Evolutionary conservation across 2,888 invertebrate genomes (phyloP).

Genomic region (Anorthoa munda): DNA sequence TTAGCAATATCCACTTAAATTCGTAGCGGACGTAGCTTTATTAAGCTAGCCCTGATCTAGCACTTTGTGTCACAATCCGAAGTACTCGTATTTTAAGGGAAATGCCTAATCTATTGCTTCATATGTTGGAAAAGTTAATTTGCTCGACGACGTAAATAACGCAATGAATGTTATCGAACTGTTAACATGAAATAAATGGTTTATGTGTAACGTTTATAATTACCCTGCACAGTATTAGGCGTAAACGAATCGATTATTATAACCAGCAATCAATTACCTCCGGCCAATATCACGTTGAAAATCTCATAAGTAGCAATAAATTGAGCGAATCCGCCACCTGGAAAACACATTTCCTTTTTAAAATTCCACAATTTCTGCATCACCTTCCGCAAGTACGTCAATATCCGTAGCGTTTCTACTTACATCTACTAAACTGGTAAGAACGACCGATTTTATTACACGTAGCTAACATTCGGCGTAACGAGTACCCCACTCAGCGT

Average conservation of each 20-base stretch:
- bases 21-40: neutral
- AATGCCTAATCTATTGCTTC: neutral
- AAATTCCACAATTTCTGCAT: slow-evolving; percentile 39
- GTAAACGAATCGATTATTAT: neutral
- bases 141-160: neutral
- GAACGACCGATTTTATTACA: slow-evolving; percentile 64
- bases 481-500: slow-evolving; percentile 67
- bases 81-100: neutral
- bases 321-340: slow-evolving; percentile 27
- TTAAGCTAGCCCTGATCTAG: neutral
- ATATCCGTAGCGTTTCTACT: slow-evolving; percentile 47
- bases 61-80: neutral
- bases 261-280: slow-evolving; percentile 7
- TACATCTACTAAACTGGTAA: slow-evolving; percentile 58
- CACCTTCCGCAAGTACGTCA: slow-evolving; percentile 36
- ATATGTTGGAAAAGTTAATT: neutral
- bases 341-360: slow-evolving; percentile 45
- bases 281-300: slow-evolving; percentile 31
- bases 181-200: neutral
- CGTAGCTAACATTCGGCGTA: slow-evolving; percentile 60
- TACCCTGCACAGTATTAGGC: neutral
- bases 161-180: neutral
- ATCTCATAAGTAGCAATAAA: slow-evolving; percentile 46
- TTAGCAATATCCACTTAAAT: neutral
- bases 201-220: neutral